phyloP scores from a whole-genome alignment of 2,113 vertebrate genomes.

The Lepisosteus osseus region DNA sequence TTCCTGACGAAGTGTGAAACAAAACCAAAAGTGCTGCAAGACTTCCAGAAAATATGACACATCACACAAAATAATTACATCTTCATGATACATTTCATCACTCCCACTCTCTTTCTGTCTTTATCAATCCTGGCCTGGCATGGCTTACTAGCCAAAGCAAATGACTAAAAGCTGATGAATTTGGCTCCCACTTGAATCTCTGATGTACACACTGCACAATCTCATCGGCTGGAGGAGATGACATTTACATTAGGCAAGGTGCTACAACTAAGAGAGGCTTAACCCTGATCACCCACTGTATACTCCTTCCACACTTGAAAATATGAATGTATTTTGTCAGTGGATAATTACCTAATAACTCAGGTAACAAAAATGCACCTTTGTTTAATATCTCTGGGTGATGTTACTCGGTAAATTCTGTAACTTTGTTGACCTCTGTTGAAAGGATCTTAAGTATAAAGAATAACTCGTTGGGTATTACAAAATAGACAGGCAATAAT shows the following conservation, averaged over 20 bases:
- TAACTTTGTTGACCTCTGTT: no score
- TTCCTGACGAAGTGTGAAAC: slow-evolving; percentile 25
- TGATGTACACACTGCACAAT: slow-evolving; percentile 20
- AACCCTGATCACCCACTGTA: not conserved
- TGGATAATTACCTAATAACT: no score
- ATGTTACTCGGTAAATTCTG: no score
- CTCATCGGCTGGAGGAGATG: no score
- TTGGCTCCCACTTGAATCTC: slow-evolving; percentile 41
- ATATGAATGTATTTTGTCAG: no score
- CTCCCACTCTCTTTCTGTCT: slow-evolving; percentile 54
- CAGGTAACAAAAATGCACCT: no score
- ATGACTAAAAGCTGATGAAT: slow-evolving; percentile 59
- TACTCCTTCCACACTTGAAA: not conserved
- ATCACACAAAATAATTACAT: slow-evolving; percentile 54
- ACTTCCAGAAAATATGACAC: slow-evolving; percentile 36
- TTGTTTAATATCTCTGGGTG: no score
- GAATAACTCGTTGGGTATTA: no score
- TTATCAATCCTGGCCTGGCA: slow-evolving; percentile 55
- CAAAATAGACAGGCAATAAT: no score
- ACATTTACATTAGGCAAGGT: not conserved
- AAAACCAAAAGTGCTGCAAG: slow-evolving; percentile 37
- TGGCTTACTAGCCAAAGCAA: slow-evolving; percentile 51
- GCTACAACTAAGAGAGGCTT: not conserved
- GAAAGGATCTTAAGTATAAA: no score
- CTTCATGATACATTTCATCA: slow-evolving; percentile 60